Conservation (phyloP, 2,888 invertebrate species). For the Dryobota labecula region DNA sequence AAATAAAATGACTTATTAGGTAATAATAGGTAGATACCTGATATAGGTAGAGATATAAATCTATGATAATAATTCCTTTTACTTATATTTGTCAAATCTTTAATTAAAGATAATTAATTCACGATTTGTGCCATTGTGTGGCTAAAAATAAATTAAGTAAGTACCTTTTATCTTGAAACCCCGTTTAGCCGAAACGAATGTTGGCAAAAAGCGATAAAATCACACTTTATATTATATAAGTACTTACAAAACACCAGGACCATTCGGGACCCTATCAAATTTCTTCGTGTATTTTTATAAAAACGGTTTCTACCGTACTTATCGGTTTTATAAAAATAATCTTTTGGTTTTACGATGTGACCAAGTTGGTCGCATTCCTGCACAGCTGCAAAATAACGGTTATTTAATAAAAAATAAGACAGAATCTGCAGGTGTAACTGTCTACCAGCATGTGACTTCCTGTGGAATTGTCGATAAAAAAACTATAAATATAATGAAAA, state of each 20-base stretch:
- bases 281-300: slow-evolving; percentile 39
- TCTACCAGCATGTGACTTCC: background rate
- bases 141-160: slow-evolving; percentile 59
- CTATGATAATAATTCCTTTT: background rate
- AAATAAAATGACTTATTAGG: too few relatives aligned
- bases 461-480: slow-evolving; percentile 18
- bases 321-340: slow-evolving; percentile 52
- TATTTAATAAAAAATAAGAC: slow-evolving; percentile 34
- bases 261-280: slow-evolving; percentile 54
- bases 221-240: slow-evolving; percentile 72
- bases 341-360: slow-evolving; percentile 53
- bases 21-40: too few relatives aligned
- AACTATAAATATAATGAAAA: background rate
- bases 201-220: slow-evolving; percentile 67
- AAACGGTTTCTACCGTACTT: too few relatives aligned
- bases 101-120: slow-evolving; percentile 43
- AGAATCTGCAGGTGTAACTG: slow-evolving; percentile 42
- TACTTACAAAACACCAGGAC: slow-evolving; percentile 46
- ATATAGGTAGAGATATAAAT: too few relatives aligned
- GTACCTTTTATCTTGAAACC: slow-evolving; percentile 40
- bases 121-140: slow-evolving; percentile 32
- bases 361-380: slow-evolving; percentile 33
- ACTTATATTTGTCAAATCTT: slow-evolving; percentile 13
- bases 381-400: slow-evolving; percentile 33
- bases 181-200: slow-evolving; percentile 69